These are phyloP conservation scores for Acronicta psi DNA, from an alignment of 2,888 invertebrate species.

Conservation along the genomic window DNA sequence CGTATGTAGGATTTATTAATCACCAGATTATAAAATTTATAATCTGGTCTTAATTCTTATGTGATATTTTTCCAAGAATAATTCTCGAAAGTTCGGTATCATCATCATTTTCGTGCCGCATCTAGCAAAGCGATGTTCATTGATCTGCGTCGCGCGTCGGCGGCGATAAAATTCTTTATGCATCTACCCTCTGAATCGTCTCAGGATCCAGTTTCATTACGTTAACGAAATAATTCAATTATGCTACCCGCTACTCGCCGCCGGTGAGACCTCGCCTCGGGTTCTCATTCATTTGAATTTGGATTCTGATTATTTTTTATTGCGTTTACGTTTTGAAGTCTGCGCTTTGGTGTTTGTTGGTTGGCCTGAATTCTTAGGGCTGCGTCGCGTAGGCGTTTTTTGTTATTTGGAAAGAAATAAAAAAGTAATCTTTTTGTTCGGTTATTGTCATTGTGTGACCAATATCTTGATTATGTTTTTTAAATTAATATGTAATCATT, in stretches of 20 bases:
- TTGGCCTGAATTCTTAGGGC: slow-evolving; percentile 21
- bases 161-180: slow-evolving; percentile 81
- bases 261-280: slow-evolving; percentile 37
- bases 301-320: slow-evolving; percentile 55
- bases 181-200: slow-evolving; percentile 76
- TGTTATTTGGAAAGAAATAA: too few relatives aligned
- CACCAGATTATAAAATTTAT: too few relatives aligned
- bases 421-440: too few relatives aligned
- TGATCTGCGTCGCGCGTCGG: slow-evolving; percentile 36
- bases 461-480: too few relatives aligned
- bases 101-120: slow-evolving; percentile 15
- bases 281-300: slow-evolving; percentile 53
- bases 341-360: slow-evolving; percentile 19
- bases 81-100: too few relatives aligned
- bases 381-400: background rate
- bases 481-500: too few relatives aligned
- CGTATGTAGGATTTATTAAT: too few relatives aligned
- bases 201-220: slow-evolving; percentile 83
- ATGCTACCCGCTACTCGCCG: slow-evolving; percentile 57
- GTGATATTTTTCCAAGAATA: too few relatives aligned
- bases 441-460: too few relatives aligned
- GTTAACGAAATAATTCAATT: slow-evolving; percentile 86
- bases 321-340: slow-evolving; percentile 37
- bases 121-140: slow-evolving; percentile 46
- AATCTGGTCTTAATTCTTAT: too few relatives aligned